Base-by-base conservation (phyloP, 1,140 invertebrate genomes). In the Stegodyphus mimosarum region DNA sequence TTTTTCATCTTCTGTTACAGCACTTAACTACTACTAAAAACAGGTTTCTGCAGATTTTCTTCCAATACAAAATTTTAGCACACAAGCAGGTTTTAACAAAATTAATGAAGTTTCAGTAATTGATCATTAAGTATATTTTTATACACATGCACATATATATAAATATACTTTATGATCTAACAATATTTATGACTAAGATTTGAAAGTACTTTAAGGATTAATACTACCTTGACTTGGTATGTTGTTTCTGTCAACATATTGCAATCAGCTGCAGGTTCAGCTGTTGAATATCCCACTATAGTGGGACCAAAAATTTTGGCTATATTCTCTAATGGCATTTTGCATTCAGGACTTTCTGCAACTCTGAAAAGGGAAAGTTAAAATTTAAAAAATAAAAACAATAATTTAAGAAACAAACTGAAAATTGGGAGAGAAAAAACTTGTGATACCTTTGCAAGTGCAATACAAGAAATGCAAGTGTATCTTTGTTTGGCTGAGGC, bases 261-360 rank as follows among this genome's bases (percentile, higher is more conserved):
- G 18, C 55, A 52, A 83, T 92, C 91, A 2, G 92, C 91, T 87
- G 93, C 92, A 0, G 93, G 93, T 87, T 96, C 92, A 2, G 92
- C 90, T 13, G 91, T 92, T 1, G 95, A 96, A 88, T 94, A 95
- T 0, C 96, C 96, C 60, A 97, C 93, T 72, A 97, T 91, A 4
- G 95, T 96, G 5, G 95, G 96, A 6, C 95, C 96, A 91, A 97
- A 96, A 11, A 97, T 92, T 89, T 94, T 94, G 0, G 95, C 93
- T 17, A 97, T 91, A 91, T 96, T 96, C 49, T 90, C 90, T 11
- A 93, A 90, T 1, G 94, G 93, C 96, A 97, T 97, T 90, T 95
- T 94, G 76, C 94, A 95, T 50, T 94, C 94, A 0, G 92, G 91
- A 83, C 92, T 92, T 86, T 93, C 92, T 0, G 95, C 93, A 81